Percentiles rank a stretch among this genome's conserved stretches.
Conservation (phyloP, 2,113 vertebrate genomes). For the Paramisgurnus dabryanus region DNA sequence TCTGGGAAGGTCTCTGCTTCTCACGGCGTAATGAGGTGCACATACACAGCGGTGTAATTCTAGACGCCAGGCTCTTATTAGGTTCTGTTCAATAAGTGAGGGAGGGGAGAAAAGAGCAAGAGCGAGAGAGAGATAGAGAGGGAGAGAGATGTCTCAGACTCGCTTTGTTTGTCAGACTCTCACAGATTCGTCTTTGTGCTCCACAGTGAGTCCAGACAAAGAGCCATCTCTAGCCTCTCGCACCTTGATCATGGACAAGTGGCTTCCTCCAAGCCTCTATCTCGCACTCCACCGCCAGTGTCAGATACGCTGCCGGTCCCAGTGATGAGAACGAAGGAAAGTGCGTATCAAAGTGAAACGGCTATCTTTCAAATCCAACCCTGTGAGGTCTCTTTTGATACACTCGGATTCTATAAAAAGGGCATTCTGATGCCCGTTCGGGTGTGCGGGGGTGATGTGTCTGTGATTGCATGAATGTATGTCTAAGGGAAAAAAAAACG, state of each 20-base stretch:
- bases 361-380: conserved; percentile 73
- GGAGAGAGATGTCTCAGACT: conserved; percentile 59
- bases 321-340: conserved; percentile 57
- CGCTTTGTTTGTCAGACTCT: conserved; percentile 62
- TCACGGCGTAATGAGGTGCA: conserved; percentile 80
- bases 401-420: conserved; percentile 71
- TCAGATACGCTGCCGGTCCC: conserved; percentile 65
- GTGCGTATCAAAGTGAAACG: conserved; percentile 62
- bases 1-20: conserved; percentile 77
- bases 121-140: conserved; percentile 50
- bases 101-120: conserved; percentile 45
- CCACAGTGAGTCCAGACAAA: conserved; percentile 57
- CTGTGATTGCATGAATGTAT: conserved; percentile 63
- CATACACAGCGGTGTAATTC: conserved; percentile 77
- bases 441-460: conserved; percentile 57
- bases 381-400: conserved; percentile 77
- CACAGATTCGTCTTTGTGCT: conserved; percentile 55
- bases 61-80: conserved; percentile 80
- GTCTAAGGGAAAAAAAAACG: conserved; percentile 64
- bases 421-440: conserved; percentile 64
- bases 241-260: conserved; percentile 64
- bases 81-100: conserved; percentile 55
- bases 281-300: conserved; percentile 58
- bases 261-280: conserved; percentile 55
- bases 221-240: conserved; percentile 56